These are phyloP conservation scores for Choreutis nemorana DNA, from an alignment of 2,888 invertebrate genomes.

Conservation along the genomic window DNA sequence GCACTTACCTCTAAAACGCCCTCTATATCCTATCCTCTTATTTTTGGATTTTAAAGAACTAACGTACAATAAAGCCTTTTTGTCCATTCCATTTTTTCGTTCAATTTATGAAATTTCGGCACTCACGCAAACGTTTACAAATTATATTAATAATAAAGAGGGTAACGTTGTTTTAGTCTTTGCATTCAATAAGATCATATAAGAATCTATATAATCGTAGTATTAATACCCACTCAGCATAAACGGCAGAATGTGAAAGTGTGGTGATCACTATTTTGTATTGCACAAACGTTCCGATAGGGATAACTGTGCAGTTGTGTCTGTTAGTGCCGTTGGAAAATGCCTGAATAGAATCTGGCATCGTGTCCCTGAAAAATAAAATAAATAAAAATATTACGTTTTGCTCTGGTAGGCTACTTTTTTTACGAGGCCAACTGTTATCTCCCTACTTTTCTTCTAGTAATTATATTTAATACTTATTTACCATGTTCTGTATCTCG, in stretches of 20 bases:
- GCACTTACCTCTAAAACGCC: too few species aligned
- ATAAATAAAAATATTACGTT: too few species aligned
- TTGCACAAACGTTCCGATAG: constrained; percentile 18
- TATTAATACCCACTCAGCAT: constrained; percentile 34
- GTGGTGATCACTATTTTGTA: constrained; percentile 38
- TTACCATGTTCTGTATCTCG: constrained; percentile 36
- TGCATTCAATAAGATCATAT: too few species aligned
- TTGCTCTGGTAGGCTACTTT: constrained; percentile 14
- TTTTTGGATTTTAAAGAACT: too few species aligned
- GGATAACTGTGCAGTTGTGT: constrained; percentile 22
- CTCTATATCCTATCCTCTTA: too few species aligned
- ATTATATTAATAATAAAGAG: too few species aligned
- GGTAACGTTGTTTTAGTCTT: too few species aligned
- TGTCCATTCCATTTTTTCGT: too few species aligned
- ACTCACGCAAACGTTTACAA: too few species aligned
- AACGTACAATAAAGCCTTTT: too few species aligned
- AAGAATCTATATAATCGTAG: constrained; percentile 23
- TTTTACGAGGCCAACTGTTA: constrained; percentile 23
- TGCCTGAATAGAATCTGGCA: constrained; percentile 26
- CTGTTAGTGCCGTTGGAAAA: constrained; percentile 35
- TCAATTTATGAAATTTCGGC: too few species aligned
- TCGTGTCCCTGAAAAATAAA: constrained; percentile 23
- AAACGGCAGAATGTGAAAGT: constrained; percentile 37
- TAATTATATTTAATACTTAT: constrained; percentile 10
- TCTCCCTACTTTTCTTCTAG: too few species aligned